These are phyloP conservation scores for Arrhopalites spinosus DNA, from an alignment of 2,888 invertebrate species.

Conservation along the genomic window DNA sequence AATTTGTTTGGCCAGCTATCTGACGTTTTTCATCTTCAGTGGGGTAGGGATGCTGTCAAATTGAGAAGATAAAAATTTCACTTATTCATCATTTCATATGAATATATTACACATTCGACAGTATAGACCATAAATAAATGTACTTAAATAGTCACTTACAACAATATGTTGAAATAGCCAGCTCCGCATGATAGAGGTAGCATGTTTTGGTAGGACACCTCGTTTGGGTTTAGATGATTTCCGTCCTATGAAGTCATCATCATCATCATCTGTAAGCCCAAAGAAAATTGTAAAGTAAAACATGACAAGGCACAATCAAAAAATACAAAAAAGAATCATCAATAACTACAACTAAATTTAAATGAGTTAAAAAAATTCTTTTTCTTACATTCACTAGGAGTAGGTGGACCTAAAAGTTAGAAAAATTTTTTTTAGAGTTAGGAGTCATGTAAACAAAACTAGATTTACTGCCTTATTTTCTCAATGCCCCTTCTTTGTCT, in stretches of 20 bases:
- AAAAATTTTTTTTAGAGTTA: too few relatives aligned
- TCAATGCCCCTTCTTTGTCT: background rate
- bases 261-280: conserved; percentile 64
- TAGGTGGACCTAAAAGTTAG: too few relatives aligned
- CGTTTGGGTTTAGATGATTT: conserved; percentile 69
- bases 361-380: too few relatives aligned
- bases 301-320: background rate
- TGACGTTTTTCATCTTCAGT: conserved; percentile 92
- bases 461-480: conserved; percentile 7
- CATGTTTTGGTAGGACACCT: conserved; percentile 87
- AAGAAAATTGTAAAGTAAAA: background rate
- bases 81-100: background rate
- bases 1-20: conserved; percentile 84
- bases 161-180: conserved; percentile 97
- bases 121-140: too few relatives aligned
- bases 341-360: too few relatives aligned
- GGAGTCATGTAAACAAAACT: background rate
- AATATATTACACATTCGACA: background rate
- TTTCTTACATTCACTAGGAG: too few relatives aligned
- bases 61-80: background rate
- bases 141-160: conserved; percentile 65
- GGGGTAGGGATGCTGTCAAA: conserved; percentile 89
- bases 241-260: conserved; percentile 65
- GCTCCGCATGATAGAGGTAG: conserved; percentile 93
- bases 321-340: too few relatives aligned